Evolutionary conservation across 2,797 vertebrate genomes (phyloP).

Genomic region (Gymnoscopelus microlampas): DNA sequence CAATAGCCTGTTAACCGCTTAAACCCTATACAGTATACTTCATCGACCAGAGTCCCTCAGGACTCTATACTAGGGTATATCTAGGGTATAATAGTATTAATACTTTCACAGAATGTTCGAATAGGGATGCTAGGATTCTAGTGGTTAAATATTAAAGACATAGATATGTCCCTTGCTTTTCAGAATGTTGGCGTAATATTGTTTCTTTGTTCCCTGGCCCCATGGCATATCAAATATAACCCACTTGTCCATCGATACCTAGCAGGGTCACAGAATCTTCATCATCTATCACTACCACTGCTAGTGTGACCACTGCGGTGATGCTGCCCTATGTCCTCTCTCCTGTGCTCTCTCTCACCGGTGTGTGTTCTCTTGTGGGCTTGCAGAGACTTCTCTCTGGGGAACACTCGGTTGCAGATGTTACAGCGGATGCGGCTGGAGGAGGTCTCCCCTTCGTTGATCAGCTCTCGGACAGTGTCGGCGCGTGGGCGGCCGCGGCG

Average conservation of each 20-base stretch:
- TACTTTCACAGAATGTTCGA: no score
- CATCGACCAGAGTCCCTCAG: no score
- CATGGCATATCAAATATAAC: no score
- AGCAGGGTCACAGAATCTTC: no score
- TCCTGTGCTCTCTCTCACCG: constrained; percentile 72
- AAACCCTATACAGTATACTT: not conserved
- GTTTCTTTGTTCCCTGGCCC: not conserved
- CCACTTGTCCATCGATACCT: no score
- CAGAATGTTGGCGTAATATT: not conserved
- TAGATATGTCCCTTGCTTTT: not conserved
- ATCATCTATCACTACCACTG: not conserved
- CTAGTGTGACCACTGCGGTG: no score
- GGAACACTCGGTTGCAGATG: constrained; percentile 97
- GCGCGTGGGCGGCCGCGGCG: constrained; percentile 93
- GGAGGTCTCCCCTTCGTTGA: constrained; percentile 94
- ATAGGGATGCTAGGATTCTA: no score
- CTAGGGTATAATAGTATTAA: no score
- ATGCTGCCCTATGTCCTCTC: not conserved
- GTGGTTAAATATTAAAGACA: not conserved
- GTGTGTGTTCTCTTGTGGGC: constrained; percentile 98
- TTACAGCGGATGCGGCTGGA: constrained; percentile 96
- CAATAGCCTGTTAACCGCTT: not conserved
- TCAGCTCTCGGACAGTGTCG: constrained; percentile 94
- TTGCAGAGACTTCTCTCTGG: constrained; percentile 95
- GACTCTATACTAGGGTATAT: no score